phyloP scores from a whole-genome alignment of 2,113 vertebrate genomes.

The Aix galericulata region DNA sequence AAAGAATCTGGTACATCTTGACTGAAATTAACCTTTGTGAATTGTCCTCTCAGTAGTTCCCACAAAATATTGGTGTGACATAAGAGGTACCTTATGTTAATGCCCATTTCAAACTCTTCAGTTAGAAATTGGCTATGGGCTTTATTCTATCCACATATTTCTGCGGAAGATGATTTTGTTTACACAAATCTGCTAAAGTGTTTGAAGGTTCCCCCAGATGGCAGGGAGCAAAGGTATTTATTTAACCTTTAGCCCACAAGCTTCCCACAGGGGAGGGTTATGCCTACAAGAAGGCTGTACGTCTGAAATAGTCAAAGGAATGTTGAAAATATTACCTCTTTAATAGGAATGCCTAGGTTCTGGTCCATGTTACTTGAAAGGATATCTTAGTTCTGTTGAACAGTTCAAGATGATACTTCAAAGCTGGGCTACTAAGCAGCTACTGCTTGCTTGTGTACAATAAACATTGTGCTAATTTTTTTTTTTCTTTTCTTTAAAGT shows the following conservation, averaged over 20 bases:
- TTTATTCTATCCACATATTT: not conserved
- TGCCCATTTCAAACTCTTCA: not conserved
- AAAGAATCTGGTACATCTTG: not conserved
- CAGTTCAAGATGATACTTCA: not conserved
- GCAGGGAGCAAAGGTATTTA: not conserved
- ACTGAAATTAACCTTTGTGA: not conserved
- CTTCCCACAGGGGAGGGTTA: not conserved
- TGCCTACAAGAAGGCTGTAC: not conserved
- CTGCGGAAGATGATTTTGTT: not conserved
- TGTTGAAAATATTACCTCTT: not conserved
- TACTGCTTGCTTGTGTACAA: not conserved
- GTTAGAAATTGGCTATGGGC: not conserved
- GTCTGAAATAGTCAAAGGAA: not conserved
- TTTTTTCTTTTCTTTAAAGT: slow-evolving; percentile 57
- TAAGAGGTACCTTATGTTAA: not conserved
- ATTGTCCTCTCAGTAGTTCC: not conserved
- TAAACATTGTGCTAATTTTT: not conserved
- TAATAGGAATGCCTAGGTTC: not conserved
- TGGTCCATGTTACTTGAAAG: not conserved
- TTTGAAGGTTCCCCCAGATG: not conserved
- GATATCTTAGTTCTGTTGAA: not conserved
- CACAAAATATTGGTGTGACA: not conserved
- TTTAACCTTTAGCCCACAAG: not conserved
- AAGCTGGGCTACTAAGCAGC: not conserved
- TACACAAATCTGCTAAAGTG: not conserved